Base-by-base conservation (phyloP, 1,140 invertebrate genomes). In the Xylocopa sonorina region DNA sequence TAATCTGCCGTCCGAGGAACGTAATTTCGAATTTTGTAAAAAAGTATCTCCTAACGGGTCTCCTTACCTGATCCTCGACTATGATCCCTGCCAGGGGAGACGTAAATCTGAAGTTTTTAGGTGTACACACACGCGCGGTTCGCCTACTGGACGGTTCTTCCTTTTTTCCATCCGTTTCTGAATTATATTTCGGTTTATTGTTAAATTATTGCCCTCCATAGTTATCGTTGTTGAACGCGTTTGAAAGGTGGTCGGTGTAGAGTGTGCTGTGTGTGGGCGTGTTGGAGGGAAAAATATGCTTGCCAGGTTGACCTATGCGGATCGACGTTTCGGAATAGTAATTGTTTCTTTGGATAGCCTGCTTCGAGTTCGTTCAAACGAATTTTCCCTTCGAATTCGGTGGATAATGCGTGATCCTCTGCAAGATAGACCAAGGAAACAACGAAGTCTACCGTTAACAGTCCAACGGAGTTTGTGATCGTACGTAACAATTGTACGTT, bases 11-110 rank as follows among this genome's bases (percentile, higher is more conserved):
- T 57, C 18, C 41, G 51, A 79, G 63, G 63, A 14, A 74, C 51
- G 69, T 64, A 83, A 82, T 83, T 84, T 74, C 62, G 51, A 84
- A 83, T 79, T 67, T 84, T 69, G 57, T 79, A 64, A 76, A 83
- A 68, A 68, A 63, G 63, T 68, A 76, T 48, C 74, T 76, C 29
- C 63, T 68, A 76, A 77, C 66, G 74, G 74, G 32, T 38, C 64
- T 32, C 46, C 27, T 78, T 73, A 71, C 76, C 76, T 78, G 76
- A 63, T 46, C 38, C 32, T 16, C 1, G 21, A 5, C 57, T 50
- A 60, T 58, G 57, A 78, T 72, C 76, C 27, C 43, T 38, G 1
- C 1, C 27, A 7, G 16, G 24, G 38, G n/a, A 48, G 46, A 77
- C 74, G 64, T 84, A 74, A 83, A 83, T 83, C 62, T 29, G 0